These are phyloP conservation scores for Aphrophora alni DNA, from an alignment of 2,888 invertebrate genomes.

Conservation along the genomic window DNA sequence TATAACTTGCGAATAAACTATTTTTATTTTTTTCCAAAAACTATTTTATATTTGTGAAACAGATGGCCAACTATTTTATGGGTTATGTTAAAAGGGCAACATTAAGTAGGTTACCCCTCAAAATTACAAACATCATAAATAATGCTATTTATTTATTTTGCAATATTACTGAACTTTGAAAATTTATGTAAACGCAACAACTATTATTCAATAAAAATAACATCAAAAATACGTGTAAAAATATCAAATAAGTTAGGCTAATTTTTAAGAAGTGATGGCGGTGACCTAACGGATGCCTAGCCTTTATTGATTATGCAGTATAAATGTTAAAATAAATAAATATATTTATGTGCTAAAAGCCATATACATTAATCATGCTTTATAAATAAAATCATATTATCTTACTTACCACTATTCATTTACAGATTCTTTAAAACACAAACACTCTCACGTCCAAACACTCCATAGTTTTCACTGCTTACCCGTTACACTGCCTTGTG, in stretches of 20 bases:
- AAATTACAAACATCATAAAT: no score
- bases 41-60: not conserved
- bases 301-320: not conserved
- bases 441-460: slow-evolving; percentile 2
- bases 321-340: not conserved
- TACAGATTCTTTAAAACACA: slow-evolving; percentile 1
- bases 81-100: not conserved
- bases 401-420: not conserved
- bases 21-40: no score
- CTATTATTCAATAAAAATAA: no score
- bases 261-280: not conserved
- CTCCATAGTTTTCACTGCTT: not conserved
- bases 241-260: not conserved
- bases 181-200: no score
- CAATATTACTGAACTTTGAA: no score
- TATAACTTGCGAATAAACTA: no score
- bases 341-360: not conserved
- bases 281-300: slow-evolving; percentile 2
- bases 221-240: no score
- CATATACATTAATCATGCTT: not conserved
- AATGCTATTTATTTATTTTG: no score
- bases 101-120: no score
- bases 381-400: not conserved
- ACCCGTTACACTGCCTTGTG: not conserved
- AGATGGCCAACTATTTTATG: not conserved